These are phyloP conservation scores for Rugalucina vietnamica DNA, from an alignment of 2,888 invertebrate species.

Conservation along the genomic window DNA sequence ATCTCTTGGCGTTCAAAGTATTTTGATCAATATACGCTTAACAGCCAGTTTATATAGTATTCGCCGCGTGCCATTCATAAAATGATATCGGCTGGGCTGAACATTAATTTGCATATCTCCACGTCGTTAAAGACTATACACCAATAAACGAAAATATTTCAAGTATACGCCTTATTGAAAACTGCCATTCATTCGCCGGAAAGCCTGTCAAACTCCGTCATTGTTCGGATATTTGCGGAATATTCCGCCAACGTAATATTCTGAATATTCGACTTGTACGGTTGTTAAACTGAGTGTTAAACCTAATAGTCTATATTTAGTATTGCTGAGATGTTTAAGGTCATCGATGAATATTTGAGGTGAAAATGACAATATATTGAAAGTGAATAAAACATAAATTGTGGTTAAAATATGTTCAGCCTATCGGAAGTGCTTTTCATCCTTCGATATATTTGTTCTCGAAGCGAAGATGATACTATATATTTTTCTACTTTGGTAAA, in stretches of 20 bases:
- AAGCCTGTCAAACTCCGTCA: slow-evolving; percentile 26
- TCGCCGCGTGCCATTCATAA: slow-evolving; percentile 40
- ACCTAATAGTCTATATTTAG: neutral
- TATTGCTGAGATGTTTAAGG: neutral
- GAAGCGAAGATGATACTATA: neutral
- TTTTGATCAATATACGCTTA: neutral
- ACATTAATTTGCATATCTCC: slow-evolving; percentile 36
- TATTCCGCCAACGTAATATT: slow-evolving; percentile 4
- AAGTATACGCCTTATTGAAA: slow-evolving; percentile 15
- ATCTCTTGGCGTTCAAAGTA: slow-evolving; percentile 13
- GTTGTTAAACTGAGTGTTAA: neutral
- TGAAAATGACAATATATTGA: neutral
- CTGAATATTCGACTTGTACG: neutral
- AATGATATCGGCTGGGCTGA: slow-evolving; percentile 15
- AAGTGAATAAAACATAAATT: neutral
- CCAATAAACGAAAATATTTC: slow-evolving; percentile 27
- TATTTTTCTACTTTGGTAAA: too few relatives aligned
- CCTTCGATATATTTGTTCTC: neutral
- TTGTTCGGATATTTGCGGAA: slow-evolving; percentile 28
- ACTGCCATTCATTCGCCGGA: slow-evolving; percentile 36
- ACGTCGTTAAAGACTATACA: slow-evolving; percentile 3
- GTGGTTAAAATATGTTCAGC: neutral
- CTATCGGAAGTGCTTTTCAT: neutral
- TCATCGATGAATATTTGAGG: neutral
- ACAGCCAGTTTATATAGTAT: slow-evolving; percentile 32